Conservation (phyloP, 2,797 vertebrate species). For the Ambastaia sidthimunki region DNA sequence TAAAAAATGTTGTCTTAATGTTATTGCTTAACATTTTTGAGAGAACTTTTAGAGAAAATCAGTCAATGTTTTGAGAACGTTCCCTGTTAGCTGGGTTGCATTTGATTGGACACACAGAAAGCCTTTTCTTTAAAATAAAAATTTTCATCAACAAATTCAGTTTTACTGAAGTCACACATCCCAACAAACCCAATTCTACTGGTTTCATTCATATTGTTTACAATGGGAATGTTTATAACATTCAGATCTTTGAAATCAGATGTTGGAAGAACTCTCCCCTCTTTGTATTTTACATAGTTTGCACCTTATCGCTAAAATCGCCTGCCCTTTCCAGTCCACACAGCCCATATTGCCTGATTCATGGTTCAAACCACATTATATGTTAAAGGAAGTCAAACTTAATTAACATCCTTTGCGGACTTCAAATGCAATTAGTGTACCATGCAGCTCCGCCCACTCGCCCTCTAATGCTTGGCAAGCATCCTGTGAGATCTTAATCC, state of each 20-base stretch:
- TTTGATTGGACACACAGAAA: no score
- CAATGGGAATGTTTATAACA: slow-evolving; percentile 6
- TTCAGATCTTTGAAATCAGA: slow-evolving; percentile 29
- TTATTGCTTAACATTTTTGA: no score
- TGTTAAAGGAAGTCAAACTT: slow-evolving; percentile 51
- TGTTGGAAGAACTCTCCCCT: slow-evolving; percentile 29
- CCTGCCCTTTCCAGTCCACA: slow-evolving; percentile 29
- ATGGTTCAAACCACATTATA: slow-evolving; percentile 45
- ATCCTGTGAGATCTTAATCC: slow-evolving; percentile 51
- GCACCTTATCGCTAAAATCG: slow-evolving; percentile 44
- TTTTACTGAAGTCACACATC: no score
- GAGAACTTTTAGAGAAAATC: no score
- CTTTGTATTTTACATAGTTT: slow-evolving; percentile 18
- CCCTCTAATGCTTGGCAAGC: slow-evolving; percentile 42
- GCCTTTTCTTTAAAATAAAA: no score
- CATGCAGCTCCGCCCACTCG: slow-evolving; percentile 27
- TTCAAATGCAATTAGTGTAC: slow-evolving; percentile 45
- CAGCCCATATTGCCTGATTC: slow-evolving; percentile 36
- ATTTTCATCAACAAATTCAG: no score
- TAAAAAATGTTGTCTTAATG: no score
- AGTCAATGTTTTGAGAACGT: no score
- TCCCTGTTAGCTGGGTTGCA: no score
- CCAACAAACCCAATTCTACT: no score
- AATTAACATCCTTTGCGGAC: slow-evolving; percentile 40
- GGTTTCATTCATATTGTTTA: neutral